Conservation (phyloP, 1,140 invertebrate genomes). For the Drosophila mojavensis region DNA sequence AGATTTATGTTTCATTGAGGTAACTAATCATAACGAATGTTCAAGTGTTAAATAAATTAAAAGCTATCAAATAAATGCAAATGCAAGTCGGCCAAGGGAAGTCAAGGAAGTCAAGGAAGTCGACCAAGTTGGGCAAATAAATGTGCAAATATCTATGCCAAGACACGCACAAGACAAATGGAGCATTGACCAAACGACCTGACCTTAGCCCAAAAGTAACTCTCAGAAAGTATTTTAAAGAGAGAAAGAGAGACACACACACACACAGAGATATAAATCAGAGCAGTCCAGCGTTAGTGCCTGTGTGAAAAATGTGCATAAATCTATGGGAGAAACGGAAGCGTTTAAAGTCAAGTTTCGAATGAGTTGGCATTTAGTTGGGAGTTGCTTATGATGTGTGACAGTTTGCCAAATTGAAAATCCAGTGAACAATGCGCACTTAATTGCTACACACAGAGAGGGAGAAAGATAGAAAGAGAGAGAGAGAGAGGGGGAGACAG, state of each 20-base stretch:
- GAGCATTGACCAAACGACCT: slow-evolving; percentile 25
- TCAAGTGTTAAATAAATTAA: too few relatives aligned
- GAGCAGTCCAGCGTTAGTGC: background rate
- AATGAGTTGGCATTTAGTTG: slow-evolving; percentile 19
- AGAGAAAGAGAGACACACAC: too few relatives aligned
- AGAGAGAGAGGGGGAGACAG: background rate
- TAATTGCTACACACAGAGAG: background rate
- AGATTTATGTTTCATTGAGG: too few relatives aligned
- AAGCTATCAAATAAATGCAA: background rate
- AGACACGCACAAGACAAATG: slow-evolving; percentile 30
- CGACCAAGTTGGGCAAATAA: slow-evolving; percentile 6
- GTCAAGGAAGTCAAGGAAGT: background rate
- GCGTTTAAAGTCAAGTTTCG: slow-evolving; percentile 52
- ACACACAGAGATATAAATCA: slow-evolving; percentile 53
- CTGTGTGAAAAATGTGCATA: slow-evolving; percentile 31
- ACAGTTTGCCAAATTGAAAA: slow-evolving; percentile 67
- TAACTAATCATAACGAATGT: too few relatives aligned
- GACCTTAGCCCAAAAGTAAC: slow-evolving; percentile 17
- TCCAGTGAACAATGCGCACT: slow-evolving; percentile 15
- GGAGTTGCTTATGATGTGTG: slow-evolving; percentile 52
- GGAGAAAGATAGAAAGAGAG: background rate
- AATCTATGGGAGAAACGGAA: slow-evolving; percentile 41
- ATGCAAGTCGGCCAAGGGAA: background rate
- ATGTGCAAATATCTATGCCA: slow-evolving; percentile 20
- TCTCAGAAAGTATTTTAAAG: slow-evolving; percentile 25